These are phyloP conservation scores for Phalacrocorax aristotelis DNA, from an alignment of 2,113 vertebrate species.

Conservation along the genomic window DNA sequence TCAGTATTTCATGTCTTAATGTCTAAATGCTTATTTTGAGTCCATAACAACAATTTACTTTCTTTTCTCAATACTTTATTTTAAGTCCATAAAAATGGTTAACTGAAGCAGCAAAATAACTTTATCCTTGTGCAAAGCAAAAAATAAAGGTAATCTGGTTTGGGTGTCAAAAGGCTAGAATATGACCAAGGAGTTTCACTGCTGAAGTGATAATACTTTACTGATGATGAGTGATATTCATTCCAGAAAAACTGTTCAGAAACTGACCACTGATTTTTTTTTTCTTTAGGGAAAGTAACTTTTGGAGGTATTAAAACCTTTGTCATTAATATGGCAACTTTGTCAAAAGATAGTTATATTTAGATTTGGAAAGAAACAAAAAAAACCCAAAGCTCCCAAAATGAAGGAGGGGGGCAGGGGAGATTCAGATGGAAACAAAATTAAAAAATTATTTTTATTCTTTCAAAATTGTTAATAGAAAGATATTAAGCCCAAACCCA, in stretches of 20 bases:
- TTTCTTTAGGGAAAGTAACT: neutral
- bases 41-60: neutral
- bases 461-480: neutral
- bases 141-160: neutral
- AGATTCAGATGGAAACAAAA: neutral
- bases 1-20: neutral
- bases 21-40: neutral
- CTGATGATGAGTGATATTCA: neutral
- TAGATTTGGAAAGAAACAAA: neutral
- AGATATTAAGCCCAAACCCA: neutral
- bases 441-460: neutral
- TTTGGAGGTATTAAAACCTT: neutral
- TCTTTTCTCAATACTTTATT: neutral
- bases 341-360: neutral
- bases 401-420: fast-evolving
- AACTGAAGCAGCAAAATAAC: neutral
- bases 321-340: neutral
- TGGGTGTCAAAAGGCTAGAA: neutral
- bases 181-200: neutral
- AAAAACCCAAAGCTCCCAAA: neutral
- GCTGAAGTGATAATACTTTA: neutral
- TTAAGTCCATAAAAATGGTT: neutral
- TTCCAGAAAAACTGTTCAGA: neutral
- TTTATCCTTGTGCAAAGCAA: neutral
- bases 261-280: neutral